Evolutionary conservation across 2,888 invertebrate genomes (phyloP).

Genomic region (Auanema sp.): DNA sequence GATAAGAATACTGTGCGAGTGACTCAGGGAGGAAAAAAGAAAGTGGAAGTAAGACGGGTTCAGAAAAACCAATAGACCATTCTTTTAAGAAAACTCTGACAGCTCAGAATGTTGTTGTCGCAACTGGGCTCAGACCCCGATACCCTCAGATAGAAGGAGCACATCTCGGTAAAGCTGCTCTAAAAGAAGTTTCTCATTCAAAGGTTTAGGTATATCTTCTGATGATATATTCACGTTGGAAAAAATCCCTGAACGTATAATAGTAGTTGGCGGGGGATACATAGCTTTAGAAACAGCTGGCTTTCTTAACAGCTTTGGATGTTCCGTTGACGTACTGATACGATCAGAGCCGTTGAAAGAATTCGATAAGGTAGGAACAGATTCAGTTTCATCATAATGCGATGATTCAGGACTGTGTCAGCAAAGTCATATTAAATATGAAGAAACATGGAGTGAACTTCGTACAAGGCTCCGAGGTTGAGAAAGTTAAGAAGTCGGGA

Average conservation of each 20-base stretch:
- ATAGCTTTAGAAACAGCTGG: slow-evolving; percentile 72
- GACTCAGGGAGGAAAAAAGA: slow-evolving; percentile 37
- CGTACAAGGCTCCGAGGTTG: slow-evolving; percentile 49
- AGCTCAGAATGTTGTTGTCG: slow-evolving; percentile 67
- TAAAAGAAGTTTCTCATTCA: too few relatives aligned
- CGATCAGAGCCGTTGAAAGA: slow-evolving; percentile 70
- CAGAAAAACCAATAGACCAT: too few relatives aligned
- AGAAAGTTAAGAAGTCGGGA: slow-evolving; percentile 18
- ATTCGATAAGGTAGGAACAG: slow-evolving; percentile 68
- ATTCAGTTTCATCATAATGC: not conserved
- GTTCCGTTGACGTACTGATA: slow-evolving; percentile 67
- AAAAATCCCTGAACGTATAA: slow-evolving; percentile 67
- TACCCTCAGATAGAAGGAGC: slow-evolving; percentile 68
- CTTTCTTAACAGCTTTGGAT: slow-evolving; percentile 68
- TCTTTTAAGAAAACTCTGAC: slow-evolving; percentile 59
- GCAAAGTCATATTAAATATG: slow-evolving; percentile 68
- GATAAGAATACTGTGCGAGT: slow-evolving; percentile 67
- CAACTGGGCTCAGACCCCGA: slow-evolving; percentile 69
- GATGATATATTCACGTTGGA: slow-evolving; percentile 71
- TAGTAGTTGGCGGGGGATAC: slow-evolving; percentile 70
- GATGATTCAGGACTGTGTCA: slow-evolving; percentile 66
- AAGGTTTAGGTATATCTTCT: slow-evolving; percentile 68
- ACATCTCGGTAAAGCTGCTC: slow-evolving; percentile 35
- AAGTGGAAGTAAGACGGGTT: slow-evolving; percentile 17
- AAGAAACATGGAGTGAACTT: slow-evolving; percentile 67